Percentiles rank a stretch among this genome's conserved stretches.
Conservation (phyloP, 2,113 vertebrate species). For the Pyxicephalus adspersus region DNA sequence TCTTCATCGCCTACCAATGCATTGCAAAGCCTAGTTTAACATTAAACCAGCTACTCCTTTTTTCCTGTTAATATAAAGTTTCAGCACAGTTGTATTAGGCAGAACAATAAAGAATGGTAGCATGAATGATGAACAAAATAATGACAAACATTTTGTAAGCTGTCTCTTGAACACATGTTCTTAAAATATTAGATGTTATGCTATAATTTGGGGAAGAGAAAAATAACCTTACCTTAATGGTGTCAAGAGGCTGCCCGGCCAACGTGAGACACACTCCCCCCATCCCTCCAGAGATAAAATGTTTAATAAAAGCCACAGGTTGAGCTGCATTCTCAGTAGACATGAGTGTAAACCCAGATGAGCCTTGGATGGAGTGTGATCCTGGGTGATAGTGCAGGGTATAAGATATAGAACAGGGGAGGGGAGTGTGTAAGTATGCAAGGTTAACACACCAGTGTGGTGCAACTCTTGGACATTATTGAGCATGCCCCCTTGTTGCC, state of each 20-base stretch:
- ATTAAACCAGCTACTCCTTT: too few relatives aligned
- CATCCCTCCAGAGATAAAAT: constrained; percentile 72
- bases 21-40: too few relatives aligned
- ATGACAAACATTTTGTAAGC: too few relatives aligned
- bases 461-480: not conserved
- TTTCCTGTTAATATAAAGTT: too few relatives aligned
- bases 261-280: constrained; percentile 71
- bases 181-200: too few relatives aligned
- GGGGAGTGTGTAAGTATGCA: not conserved
- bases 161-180: too few relatives aligned
- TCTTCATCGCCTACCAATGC: too few relatives aligned
- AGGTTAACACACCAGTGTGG: not conserved
- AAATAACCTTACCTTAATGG: constrained; percentile 71
- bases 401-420: not conserved
- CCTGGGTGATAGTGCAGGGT: not conserved
- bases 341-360: not conserved
- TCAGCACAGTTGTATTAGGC: too few relatives aligned
- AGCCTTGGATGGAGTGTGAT: not conserved
- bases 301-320: constrained; percentile 70
- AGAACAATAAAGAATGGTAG: too few relatives aligned
- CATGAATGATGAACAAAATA: too few relatives aligned
- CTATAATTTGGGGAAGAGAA: not conserved
- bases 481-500: too few relatives aligned
- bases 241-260: constrained; percentile 77
- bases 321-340: not conserved